Evolutionary conservation across 2,888 invertebrate genomes (phyloP), one percentile per base, ranked within the genome.

Genomic region (Ceramica pisi): DNA sequence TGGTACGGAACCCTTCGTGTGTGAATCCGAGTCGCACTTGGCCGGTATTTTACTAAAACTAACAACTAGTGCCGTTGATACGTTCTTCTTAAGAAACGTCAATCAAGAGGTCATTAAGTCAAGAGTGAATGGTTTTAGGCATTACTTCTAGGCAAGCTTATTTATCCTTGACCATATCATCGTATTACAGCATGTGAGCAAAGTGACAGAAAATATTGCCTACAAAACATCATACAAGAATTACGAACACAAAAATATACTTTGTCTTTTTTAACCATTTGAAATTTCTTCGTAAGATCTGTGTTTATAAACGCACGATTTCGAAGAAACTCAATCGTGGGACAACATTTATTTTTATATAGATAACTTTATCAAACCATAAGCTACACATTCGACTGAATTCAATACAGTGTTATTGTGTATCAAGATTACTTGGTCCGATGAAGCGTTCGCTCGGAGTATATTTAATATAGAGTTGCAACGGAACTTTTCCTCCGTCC

Each of bases 391-490:
- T 79, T 65, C 63, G 23, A 64, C 8, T 78, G 70, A 66, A 79
- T 74, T 78, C 65, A 73, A 78, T 82, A 78, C 55, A 44, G 59
- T 71, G 69, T 69, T 76, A 74, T 80, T 72, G 61, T 70, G 65
- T 62, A 83, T 80, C 67, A 71, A 85, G 83, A 85, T 80, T 67
- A 79, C 68, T 63, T 53, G 41, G 60, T 57, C 66, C 78, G 71
- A 75, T 74, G 83, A 77, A 85, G 71, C 76, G 59, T 67, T 62
- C 57, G 64, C 50, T 65, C 70, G 35, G 66, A 77, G 73, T 77
- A 65, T 65, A 65, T 53, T 76, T 72, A 67, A 75, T 74, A 71
- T 83, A 73, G 57, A 1, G 57, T 14, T 56, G 35, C 26, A 16
- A 7, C 16, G 26, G 7, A 12, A 12, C n/a, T 38, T 38, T 7